A percentile compares a stretch with the other conserved stretches of the same genome.
These are phyloP conservation scores for Apodemus sylvaticus DNA, from an alignment of 2,113 vertebrate genomes.

Conservation along the genomic window DNA sequence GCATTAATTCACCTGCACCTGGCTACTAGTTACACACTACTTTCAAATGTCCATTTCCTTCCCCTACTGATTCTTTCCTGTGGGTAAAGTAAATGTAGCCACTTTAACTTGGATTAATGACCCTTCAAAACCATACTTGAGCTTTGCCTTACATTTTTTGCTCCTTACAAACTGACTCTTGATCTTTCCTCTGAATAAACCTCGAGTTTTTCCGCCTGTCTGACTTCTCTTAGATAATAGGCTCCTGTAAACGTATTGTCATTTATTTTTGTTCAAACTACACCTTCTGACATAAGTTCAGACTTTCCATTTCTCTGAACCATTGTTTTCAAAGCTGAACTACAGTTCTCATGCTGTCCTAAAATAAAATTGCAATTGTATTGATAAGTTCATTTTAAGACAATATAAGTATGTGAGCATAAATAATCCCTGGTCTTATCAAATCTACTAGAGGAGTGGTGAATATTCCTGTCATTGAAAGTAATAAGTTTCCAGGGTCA, in stretches of 20 bases:
- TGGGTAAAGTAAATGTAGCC: not conserved
- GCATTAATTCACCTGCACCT: not conserved
- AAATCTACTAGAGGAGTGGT: not conserved
- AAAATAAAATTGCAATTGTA: not conserved
- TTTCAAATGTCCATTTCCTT: not conserved
- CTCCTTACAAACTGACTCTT: not conserved
- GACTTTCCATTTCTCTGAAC: not conserved
- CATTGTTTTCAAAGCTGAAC: not conserved
- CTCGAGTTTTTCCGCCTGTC: not conserved
- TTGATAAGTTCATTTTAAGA: not conserved
- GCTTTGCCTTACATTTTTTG: not conserved
- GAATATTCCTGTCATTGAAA: not conserved
- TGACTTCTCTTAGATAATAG: not conserved
- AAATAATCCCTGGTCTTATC: not conserved
- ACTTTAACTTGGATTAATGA: conserved; percentile 52
- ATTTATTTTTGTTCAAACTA: not conserved
- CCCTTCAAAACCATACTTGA: conserved; percentile 34
- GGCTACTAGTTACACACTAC: not conserved
- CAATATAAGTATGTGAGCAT: not conserved
- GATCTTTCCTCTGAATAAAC: not conserved
- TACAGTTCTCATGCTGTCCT: not conserved
- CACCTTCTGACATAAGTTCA: not conserved
- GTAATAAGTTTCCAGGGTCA: too few species aligned
- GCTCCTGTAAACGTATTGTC: not conserved
- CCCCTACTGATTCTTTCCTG: conserved; percentile 15